A percentile compares a stretch with the other conserved stretches of the same genome.
These are phyloP conservation scores for Drosophila tsacasi DNA, from an alignment of 1,140 invertebrate genomes.

Conservation along the genomic window DNA sequence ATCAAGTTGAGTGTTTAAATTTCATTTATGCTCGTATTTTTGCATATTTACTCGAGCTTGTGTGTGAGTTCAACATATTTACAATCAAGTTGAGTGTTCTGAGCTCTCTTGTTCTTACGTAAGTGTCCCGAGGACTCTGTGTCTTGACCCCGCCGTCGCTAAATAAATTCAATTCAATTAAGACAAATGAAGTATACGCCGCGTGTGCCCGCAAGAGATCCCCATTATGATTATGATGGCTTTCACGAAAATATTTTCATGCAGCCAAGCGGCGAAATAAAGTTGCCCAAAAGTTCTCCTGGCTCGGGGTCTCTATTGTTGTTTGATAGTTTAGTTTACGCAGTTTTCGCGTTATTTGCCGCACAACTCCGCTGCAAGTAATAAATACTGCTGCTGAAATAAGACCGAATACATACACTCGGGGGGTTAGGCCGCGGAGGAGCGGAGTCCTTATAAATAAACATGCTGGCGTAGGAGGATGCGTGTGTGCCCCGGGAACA, in stretches of 20 bases:
- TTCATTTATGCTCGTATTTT: constrained; percentile 63
- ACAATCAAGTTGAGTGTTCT: constrained; percentile 70
- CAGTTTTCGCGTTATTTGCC: constrained; percentile 40
- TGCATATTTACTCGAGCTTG: constrained; percentile 41
- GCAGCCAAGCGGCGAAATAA: constrained; percentile 1
- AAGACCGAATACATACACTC: background rate
- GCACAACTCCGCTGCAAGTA: constrained; percentile 5
- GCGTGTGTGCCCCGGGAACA: constrained; percentile 30
- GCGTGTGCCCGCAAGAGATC: constrained; percentile 29
- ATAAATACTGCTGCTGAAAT: constrained; percentile 47
- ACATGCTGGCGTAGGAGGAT: constrained; percentile 53
- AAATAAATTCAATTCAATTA: constrained; percentile 74
- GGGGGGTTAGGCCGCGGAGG: background rate
- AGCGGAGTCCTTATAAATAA: constrained; percentile 48
- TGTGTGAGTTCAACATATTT: constrained; percentile 11
- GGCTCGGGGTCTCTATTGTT: constrained; percentile 43
- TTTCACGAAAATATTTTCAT: constrained; percentile 34
- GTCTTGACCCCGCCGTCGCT: constrained; percentile 28
- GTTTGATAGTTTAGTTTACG: constrained; percentile 62
- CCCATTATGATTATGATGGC: constrained; percentile 48
- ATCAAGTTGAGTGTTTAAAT: constrained; percentile 81
- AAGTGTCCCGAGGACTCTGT: constrained; percentile 31
- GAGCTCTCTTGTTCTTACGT: constrained; percentile 8
- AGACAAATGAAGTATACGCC: constrained; percentile 48
- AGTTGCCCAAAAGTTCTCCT: constrained; percentile 26